Evolutionary conservation across 2,113 vertebrate genomes (phyloP), one percentile per base, ranked within the genome.

Genomic region (Mustela lutreola): DNA sequence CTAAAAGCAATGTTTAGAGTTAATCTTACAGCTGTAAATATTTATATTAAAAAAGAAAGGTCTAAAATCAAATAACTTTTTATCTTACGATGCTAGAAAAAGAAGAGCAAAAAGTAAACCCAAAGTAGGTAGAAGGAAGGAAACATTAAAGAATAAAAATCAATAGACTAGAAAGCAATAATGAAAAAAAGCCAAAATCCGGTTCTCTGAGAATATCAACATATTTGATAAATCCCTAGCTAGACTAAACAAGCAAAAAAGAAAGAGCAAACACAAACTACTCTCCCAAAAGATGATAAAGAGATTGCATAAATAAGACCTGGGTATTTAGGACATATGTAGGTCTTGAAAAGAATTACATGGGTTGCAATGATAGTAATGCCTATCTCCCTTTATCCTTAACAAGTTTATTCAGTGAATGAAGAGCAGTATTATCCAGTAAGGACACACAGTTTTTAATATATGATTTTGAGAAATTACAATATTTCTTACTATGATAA

Each of bases 21-120:
- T 4, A 93, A 58, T 83, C 42, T 71, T 48, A 93, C 36, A 83
- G 11, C n/a, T 56, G 92, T 73, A 92, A 87, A 71, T 56, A 18
- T 50, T 88, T 91, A 58, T 12, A 88, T 39, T 48, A 92, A 42
- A 94, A 91, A 91, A 71, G 60, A 79, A 90, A 85, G 28, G 31
- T 58, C 65, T 58, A 84, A 84, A 92, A 60, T 62, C 31, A 84
- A 50, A 60, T 92, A 73, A 21, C 24, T 88, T 63, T 88, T 33
- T 33, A 75, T 4, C 11, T 87, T 95, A 65, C n/a, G 53, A 75
- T 76, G 15, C 42, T 71, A 88, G 19, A 60, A 89, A 90, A 93
- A 60, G 11, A 94, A 81, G 31, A 56, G 58, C 62, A 56, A 56
- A 89, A 92, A 80, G 42, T 67, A 90, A 90, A 85, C 7, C 36